phyloP scores from a whole-genome alignment of 1,140 invertebrate species.

The Alviniconcha marisindica region DNA sequence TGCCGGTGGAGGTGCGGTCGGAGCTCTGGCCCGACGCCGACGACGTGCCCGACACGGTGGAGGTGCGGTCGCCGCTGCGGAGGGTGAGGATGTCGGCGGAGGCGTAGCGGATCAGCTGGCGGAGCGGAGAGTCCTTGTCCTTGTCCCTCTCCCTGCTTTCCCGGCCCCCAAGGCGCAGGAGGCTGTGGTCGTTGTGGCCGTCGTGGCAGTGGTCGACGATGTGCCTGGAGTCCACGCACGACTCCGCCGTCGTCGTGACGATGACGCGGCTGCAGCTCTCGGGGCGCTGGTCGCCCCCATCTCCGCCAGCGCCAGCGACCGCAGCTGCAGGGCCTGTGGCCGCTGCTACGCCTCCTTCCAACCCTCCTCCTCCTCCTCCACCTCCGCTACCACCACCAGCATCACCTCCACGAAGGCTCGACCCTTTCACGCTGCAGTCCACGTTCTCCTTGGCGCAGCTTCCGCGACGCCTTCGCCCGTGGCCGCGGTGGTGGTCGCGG shows the following conservation, averaged over 20 bases:
- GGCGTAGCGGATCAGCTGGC: slow-evolving; percentile 38
- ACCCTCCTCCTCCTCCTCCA: slow-evolving; percentile 2
- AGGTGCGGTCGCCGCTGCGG: slow-evolving; percentile 13
- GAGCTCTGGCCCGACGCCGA: slow-evolving; percentile 28
- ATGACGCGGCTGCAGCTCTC: background rate
- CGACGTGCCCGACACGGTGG: slow-evolving; percentile 12
- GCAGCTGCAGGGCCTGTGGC: background rate
- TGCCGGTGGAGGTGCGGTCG: slow-evolving; percentile 33
- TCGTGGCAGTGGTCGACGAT: slow-evolving; percentile 18
- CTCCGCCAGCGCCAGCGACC: background rate
- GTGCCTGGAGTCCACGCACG: slow-evolving; percentile 37
- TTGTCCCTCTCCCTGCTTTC: too few relatives aligned
- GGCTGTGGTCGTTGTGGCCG: slow-evolving; percentile 11
- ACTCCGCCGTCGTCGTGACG: slow-evolving; percentile 23
- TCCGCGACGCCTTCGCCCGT: background rate
- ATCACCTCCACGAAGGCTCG: background rate
- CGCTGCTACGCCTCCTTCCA: background rate
- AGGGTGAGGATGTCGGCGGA: slow-evolving; percentile 32
- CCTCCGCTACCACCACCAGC: background rate
- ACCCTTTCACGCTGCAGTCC: slow-evolving; percentile 15
- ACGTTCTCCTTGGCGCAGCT: slow-evolving; percentile 38
- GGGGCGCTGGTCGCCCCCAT: background rate
- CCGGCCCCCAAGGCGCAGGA: background rate
- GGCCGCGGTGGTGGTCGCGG: background rate
- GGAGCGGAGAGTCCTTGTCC: slow-evolving; percentile 35